Evolutionary conservation across 2,888 invertebrate species (phyloP), one percentile per base, ranked within the genome.

Genomic region (Iphiclides podalirius): DNA sequence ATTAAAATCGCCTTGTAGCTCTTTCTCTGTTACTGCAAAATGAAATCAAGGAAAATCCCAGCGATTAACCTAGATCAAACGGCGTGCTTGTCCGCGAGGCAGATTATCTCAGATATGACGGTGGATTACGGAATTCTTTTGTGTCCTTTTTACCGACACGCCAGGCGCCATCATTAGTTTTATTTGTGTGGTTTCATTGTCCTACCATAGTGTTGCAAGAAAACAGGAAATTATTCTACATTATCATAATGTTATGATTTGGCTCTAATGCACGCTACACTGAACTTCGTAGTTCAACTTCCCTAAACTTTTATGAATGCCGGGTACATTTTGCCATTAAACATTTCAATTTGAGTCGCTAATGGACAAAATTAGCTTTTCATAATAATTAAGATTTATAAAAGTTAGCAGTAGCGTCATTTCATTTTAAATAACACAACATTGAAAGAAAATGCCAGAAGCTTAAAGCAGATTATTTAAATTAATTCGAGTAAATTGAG

Each of bases 121-220:
- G 52, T 55, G 55, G 59, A 54, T 54, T 57, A 58, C 53, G 59
- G 59, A 56, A 64, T 64, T 58, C 64, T 61, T 62, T 65, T 64
- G 61, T 61, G 57, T 55, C 51, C 46, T 54, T 52, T 53, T 56
- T 48, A 58, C 50, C 57, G 51, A 52, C 49, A 47, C 55, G 55
- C 60, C 62, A 44, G 20, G 40, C 40, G 40, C 39, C 26, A 45
- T 50, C 44, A 63, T 66, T 66, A 64, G 60, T 66, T 64, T 59
- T 61, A 63, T 62, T 60, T 61, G 55, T 55, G 49, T 31, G 50
- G 48, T 46, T 55, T 55, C 57, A 55, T 64, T 64, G 62, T 62
- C 58, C 56, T 54, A 54, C 54, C 55, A 56, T 54, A 49, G 56
- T 51, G 44, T 28, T 26, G 47, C 42, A 50, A 50, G 53, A 59